A percentile compares a stretch with the other conserved stretches of the same genome.
Evolutionary conservation across 2,888 invertebrate genomes (phyloP).

Genomic region (Agrochola lychnidis): DNA sequence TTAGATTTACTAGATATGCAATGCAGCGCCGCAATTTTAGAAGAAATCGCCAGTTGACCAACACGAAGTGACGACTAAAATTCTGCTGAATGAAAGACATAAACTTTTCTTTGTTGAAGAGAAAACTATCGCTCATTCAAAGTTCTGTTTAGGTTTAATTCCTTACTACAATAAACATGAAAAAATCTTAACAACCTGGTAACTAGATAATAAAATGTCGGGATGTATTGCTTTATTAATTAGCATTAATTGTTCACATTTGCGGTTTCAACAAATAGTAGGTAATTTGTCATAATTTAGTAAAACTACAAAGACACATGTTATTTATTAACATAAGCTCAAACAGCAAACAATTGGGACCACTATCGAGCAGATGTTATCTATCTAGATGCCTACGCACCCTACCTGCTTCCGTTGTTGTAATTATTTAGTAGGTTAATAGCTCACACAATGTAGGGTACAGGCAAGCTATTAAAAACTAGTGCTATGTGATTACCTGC

Average conservation of each 20-base stretch:
- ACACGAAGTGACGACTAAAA: neutral
- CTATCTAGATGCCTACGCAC: neutral
- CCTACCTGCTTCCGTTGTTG: conserved; percentile 40
- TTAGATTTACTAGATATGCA: conserved; percentile 15
- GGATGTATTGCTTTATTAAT: neutral
- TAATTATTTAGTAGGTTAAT: conserved; percentile 59
- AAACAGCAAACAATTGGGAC: neutral
- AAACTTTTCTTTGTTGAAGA: neutral
- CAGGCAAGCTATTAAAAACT: conserved; percentile 59
- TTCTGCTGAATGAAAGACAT: neutral
- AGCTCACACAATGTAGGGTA: conserved; percentile 50
- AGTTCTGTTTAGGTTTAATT: neutral
- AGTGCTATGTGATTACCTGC: conserved; percentile 45
- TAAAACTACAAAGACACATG: neutral
- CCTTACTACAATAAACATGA: neutral
- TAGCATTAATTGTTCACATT: neutral
- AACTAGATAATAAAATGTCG: neutral
- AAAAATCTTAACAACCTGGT: neutral
- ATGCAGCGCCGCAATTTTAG: neutral
- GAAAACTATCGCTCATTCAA: neutral
- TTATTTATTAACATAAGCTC: neutral
- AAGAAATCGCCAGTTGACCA: neutral
- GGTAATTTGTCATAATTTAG: neutral
- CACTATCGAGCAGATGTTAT: conserved; percentile 16
- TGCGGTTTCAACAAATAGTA: neutral